Evolutionary conservation across 2,113 vertebrate genomes (phyloP), one percentile per base, ranked within the genome.

Genomic region (Scomber japonicus): DNA sequence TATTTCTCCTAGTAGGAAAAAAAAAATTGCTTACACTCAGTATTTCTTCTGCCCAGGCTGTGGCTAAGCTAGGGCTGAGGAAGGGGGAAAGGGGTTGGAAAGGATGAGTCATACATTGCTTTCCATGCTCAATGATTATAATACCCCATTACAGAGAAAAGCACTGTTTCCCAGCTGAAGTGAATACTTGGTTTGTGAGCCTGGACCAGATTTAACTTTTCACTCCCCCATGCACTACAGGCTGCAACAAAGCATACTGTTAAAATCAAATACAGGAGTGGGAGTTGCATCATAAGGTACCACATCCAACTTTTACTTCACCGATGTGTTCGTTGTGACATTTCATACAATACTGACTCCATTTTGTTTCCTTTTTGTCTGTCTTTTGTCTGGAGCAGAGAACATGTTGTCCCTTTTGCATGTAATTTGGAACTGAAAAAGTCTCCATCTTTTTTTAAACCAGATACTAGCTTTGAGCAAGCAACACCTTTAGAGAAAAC

Each of bases 101-200:
- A 93, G 87, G 85, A 93, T 94, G 94, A 94, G 75, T 94, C 92
- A 94, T 83, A 65, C 92, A 86, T 83, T 88, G 87, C 91, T 92
- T 92, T 93, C 93, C 91, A 91, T 92, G 91, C 89, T 91, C 85
- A 83, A 88, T 92, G 87, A 91, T 91, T 92, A 93, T 90, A 92
- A 92, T 91, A 91, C 80, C 89, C 88, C 78, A 85, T 92, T 92
- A 94, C 91, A 90, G 80, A 88, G 89, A 88, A 91, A 87, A 89
- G 89, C 61, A 85, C 90, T 92, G 92, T 91, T 93, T 89, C 78
- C 78, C 88, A 85, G 81, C 71, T 83, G 44, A 86, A 89, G 59
- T 68, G 77, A 91, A 87, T 59, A 49, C 80, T 82, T 13, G 0
- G 76, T 50, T 59, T 81, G 67, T 80, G 57, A 75, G 84, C 68